Evolutionary conservation across 2,888 invertebrate species (phyloP).

Genomic region (Oasisia sp.): DNA sequence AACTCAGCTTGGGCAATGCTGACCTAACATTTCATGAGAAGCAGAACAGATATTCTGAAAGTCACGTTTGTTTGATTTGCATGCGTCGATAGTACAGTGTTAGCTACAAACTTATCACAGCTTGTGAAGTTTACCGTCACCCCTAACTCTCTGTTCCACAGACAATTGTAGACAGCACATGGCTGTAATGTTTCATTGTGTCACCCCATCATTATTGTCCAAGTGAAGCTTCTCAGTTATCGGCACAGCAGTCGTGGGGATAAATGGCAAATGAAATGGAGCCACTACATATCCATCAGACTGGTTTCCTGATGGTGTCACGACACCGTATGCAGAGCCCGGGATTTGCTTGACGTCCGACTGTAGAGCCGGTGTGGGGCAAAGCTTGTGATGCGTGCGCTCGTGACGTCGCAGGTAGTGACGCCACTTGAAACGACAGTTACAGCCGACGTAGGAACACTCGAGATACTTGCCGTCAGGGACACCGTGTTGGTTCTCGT

Average conservation of each 20-base stretch:
- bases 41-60: background rate
- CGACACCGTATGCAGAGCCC: background rate
- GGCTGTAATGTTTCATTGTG: background rate
- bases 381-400: background rate
- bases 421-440: background rate
- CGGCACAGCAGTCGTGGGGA: background rate
- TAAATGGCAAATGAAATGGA: background rate
- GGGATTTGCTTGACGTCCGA: background rate
- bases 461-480: background rate
- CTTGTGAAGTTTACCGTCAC: background rate
- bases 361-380: background rate
- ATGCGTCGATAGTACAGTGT: background rate
- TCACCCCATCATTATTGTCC: background rate
- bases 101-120: background rate
- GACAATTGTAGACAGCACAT: background rate
- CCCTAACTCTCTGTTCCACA: background rate
- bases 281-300: background rate
- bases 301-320: background rate
- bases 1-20: background rate
- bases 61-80: background rate
- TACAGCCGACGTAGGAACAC: background rate
- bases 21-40: background rate
- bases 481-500: background rate
- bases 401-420: background rate
- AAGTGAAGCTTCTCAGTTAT: background rate